These are phyloP conservation scores for Euplexia lucipara DNA, from an alignment of 2,888 invertebrate genomes.

Conservation along the genomic window DNA sequence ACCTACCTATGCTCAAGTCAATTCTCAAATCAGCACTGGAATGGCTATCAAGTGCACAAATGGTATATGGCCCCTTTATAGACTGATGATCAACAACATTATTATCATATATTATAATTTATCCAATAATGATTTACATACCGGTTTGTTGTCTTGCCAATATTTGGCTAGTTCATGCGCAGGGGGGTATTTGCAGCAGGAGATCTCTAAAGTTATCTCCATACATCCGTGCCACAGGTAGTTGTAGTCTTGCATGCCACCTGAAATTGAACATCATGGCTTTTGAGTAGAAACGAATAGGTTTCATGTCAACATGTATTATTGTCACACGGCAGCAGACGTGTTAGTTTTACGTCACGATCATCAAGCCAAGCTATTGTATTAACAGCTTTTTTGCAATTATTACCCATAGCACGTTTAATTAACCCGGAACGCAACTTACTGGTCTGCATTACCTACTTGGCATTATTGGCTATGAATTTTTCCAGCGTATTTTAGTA, in stretches of 20 bases:
- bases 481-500: too few relatives aligned
- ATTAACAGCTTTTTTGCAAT: background rate
- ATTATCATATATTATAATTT: background rate
- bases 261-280: conserved; percentile 76
- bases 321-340: background rate
- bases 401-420: too few relatives aligned
- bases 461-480: too few relatives aligned
- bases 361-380: conserved; percentile 4
- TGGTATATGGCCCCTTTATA: too few relatives aligned
- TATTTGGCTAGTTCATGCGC: conserved; percentile 95
- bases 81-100: too few relatives aligned
- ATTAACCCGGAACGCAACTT: background rate
- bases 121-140: conserved; percentile 72
- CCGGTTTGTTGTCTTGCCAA: conserved; percentile 97
- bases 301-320: too few relatives aligned
- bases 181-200: conserved; percentile 98
- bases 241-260: conserved; percentile 98
- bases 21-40: background rate
- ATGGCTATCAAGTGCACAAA: background rate
- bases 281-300: background rate
- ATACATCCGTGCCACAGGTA: conserved; percentile 98
- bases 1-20: background rate
- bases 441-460: too few relatives aligned
- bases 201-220: conserved; percentile 98
- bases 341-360: background rate